Conservation (phyloP, 1,140 invertebrate genomes). For the Protaetia brevitarsis region DNA sequence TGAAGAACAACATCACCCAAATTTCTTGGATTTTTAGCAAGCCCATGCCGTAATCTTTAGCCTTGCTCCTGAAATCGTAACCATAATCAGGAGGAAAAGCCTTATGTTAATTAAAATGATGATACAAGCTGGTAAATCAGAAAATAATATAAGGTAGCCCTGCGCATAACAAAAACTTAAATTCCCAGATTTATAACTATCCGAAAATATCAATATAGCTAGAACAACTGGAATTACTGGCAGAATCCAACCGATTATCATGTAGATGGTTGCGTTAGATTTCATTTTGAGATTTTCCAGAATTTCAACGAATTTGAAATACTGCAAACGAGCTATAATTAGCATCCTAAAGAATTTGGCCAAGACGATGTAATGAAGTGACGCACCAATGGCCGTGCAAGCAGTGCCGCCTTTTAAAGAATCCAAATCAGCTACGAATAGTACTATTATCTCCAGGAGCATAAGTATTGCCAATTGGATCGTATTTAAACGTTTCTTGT, state of each 20-base stretch:
- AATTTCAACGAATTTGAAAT: too few relatives aligned
- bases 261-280: not conserved
- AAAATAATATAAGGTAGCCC: conserved; percentile 52
- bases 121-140: conserved; percentile 60
- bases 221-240: conserved; percentile 33
- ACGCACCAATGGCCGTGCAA: too few relatives aligned
- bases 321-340: too few relatives aligned
- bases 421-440: conserved; percentile 56
- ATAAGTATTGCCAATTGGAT: conserved; percentile 57
- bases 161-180: conserved; percentile 62
- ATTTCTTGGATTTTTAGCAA: conserved; percentile 53
- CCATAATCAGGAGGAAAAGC: conserved; percentile 56
- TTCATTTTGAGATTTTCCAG: too few relatives aligned
- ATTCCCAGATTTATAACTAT: conserved; percentile 47
- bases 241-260: conserved; percentile 39
- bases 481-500: conserved; percentile 59
- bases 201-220: conserved; percentile 44
- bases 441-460: conserved; percentile 54
- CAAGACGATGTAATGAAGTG: too few relatives aligned
- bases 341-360: too few relatives aligned
- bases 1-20: conserved; percentile 57
- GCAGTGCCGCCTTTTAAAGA: conserved; percentile 38
- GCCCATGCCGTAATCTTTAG: conserved; percentile 51
- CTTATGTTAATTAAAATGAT: conserved; percentile 54
- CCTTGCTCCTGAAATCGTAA: conserved; percentile 51